Percentiles rank a stretch among this genome's conserved stretches.
Evolutionary conservation across 2,113 vertebrate genomes (phyloP).

Genomic region (Zosterops lateralis): DNA sequence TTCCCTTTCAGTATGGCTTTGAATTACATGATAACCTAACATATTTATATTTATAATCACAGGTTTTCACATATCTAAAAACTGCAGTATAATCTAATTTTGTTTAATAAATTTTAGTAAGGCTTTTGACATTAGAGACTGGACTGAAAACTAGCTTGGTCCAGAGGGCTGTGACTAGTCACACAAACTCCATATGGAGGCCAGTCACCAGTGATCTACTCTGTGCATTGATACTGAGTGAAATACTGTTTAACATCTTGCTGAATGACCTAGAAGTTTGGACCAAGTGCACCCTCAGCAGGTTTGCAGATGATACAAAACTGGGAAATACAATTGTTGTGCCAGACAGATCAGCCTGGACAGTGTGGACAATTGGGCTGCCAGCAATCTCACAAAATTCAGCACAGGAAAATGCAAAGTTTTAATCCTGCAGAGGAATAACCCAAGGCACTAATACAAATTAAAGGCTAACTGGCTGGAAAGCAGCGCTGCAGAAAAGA

Average conservation of each 20-base stretch:
- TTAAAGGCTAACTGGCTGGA: background rate
- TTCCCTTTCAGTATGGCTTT: background rate
- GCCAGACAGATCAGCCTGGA: background rate
- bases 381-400: background rate
- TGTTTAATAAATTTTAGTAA: background rate
- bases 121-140: background rate
- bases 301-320: background rate
- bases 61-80: background rate
- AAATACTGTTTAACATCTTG: background rate
- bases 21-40: background rate
- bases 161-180: background rate
- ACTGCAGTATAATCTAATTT: background rate
- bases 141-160: background rate
- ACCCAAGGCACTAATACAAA: background rate
- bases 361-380: no score
- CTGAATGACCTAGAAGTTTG: background rate
- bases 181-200: background rate
- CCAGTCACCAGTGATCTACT: background rate
- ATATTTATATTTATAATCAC: background rate
- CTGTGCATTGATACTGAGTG: background rate
- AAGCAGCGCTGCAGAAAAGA: background rate
- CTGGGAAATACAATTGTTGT: background rate
- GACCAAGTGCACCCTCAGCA: background rate
- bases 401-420: background rate
- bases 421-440: background rate